phyloP scores from a whole-genome alignment of 2,797 vertebrate species.

The Danio kyathit region DNA sequence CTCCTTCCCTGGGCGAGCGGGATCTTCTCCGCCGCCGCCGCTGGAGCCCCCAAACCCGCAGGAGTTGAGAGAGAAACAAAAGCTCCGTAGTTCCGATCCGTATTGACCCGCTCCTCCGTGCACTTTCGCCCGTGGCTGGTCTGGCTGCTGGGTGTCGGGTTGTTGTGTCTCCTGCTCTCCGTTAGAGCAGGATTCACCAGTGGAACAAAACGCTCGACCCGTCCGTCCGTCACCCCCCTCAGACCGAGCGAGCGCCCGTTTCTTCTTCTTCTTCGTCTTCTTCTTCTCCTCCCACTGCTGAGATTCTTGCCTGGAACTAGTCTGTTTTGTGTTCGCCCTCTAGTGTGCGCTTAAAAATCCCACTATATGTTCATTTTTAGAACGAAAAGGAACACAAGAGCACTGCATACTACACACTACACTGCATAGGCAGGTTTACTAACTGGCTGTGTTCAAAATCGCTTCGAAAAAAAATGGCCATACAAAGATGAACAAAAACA shows the following conservation, averaged over 20 bases:
- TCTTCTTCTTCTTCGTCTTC: constrained; percentile 69
- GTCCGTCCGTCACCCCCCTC: constrained; percentile 59
- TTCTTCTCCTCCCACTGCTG: constrained; percentile 58
- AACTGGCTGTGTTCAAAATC: no score
- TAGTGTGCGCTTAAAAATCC: constrained; percentile 54
- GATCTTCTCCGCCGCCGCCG: constrained; percentile 73
- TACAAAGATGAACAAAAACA: no score
- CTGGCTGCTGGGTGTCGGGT: constrained; percentile 59
- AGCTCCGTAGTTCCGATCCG: constrained; percentile 67
- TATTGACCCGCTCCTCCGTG: constrained; percentile 55
- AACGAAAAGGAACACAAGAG: background rate
- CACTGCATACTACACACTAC: background rate
- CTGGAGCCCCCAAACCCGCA: constrained; percentile 73
- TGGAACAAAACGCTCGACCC: constrained; percentile 66
- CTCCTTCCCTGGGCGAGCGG: constrained; percentile 76
- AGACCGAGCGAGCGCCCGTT: constrained; percentile 69
- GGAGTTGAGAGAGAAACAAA: constrained; percentile 69
- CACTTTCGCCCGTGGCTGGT: constrained; percentile 44
- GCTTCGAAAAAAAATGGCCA: no score
- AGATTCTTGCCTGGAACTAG: constrained; percentile 58
- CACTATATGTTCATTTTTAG: background rate
- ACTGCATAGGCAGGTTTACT: no score
- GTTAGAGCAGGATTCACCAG: constrained; percentile 77
- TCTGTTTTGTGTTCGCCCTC: constrained; percentile 28
- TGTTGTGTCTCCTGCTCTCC: constrained; percentile 75